Evolutionary conservation across 2,888 invertebrate genomes (phyloP).

Genomic region (Mimachlamys varia): DNA sequence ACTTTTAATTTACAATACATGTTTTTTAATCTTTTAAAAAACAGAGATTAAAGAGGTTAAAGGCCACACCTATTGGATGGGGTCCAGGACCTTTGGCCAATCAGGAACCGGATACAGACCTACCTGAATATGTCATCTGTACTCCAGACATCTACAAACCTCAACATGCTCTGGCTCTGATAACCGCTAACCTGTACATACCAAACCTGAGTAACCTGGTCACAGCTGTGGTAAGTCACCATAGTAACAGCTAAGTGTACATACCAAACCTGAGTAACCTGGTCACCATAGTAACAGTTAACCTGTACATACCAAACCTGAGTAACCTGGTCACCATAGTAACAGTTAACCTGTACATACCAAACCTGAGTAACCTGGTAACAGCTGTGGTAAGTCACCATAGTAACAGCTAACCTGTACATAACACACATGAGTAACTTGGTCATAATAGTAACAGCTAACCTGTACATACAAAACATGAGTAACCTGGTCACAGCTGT

Average conservation of each 20-base stretch:
- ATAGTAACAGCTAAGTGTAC: not conserved
- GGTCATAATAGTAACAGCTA: slow-evolving; percentile 71
- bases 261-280: not conserved
- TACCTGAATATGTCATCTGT: slow-evolving; percentile 75
- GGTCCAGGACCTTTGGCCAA: slow-evolving; percentile 65
- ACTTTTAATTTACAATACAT: too few species aligned
- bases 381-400: slow-evolving; percentile 68
- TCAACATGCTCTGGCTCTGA: slow-evolving; percentile 70
- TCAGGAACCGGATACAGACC: slow-evolving; percentile 63
- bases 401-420: slow-evolving; percentile 74
- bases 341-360: slow-evolving; percentile 73
- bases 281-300: slow-evolving; percentile 70
- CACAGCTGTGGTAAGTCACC: slow-evolving; percentile 61
- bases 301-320: slow-evolving; percentile 72
- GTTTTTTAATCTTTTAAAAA: too few species aligned
- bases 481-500: slow-evolving; percentile 62
- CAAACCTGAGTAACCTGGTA: slow-evolving; percentile 65
- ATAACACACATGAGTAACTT: slow-evolving; percentile 68
- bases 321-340: slow-evolving; percentile 67
- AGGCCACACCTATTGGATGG: slow-evolving; percentile 68
- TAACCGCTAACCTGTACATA: slow-evolving; percentile 74
- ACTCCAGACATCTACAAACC: slow-evolving; percentile 70
- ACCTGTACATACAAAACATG: slow-evolving; percentile 71
- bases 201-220: slow-evolving; percentile 69
- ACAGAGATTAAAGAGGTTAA: slow-evolving; percentile 66